Percentiles rank a stretch among this genome's conserved stretches.
Conservation (phyloP, 2,888 invertebrate species). For the Eledone cirrhosa region DNA sequence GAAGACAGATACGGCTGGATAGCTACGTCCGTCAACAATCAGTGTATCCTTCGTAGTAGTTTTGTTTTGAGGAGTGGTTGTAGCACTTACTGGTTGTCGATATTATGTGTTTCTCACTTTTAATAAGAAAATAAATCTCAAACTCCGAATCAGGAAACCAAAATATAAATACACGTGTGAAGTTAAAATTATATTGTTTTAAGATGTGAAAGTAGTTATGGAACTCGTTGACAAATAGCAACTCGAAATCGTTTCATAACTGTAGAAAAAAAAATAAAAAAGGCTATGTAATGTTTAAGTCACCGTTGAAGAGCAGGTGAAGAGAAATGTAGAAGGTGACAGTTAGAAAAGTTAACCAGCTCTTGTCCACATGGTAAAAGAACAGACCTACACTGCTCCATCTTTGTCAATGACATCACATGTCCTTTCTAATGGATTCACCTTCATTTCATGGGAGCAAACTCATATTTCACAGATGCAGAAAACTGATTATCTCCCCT, state of each 20-base stretch:
- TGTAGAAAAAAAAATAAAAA: not conserved
- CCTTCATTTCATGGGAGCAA: conserved; percentile 8
- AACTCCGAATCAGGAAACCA: no score
- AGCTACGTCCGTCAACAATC: no score
- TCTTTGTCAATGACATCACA: conserved; percentile 28
- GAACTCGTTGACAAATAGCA: no score
- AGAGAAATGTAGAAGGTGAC: not conserved
- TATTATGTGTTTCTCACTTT: not conserved
- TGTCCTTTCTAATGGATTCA: conserved; percentile 14
- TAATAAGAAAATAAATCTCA: not conserved
- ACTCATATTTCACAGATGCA: not conserved
- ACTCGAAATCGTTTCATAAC: not conserved
- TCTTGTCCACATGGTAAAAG: conserved; percentile 23
- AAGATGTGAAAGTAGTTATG: no score
- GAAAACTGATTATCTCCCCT: conserved; percentile 5
- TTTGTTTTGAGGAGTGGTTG: not conserved
- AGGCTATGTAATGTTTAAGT: not conserved
- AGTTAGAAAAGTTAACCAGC: conserved; percentile 1
- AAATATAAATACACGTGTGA: no score
- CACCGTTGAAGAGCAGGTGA: not conserved
- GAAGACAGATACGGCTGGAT: not conserved
- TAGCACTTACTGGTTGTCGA: not conserved
- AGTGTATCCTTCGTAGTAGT: not conserved
- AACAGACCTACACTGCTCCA: conserved; percentile 17
- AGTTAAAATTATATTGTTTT: no score